A percentile compares a stretch with the other conserved stretches of the same genome.
These are phyloP conservation scores for Microcebus jonahi DNA, from an alignment of 2,113 vertebrate species.

Conservation along the genomic window DNA sequence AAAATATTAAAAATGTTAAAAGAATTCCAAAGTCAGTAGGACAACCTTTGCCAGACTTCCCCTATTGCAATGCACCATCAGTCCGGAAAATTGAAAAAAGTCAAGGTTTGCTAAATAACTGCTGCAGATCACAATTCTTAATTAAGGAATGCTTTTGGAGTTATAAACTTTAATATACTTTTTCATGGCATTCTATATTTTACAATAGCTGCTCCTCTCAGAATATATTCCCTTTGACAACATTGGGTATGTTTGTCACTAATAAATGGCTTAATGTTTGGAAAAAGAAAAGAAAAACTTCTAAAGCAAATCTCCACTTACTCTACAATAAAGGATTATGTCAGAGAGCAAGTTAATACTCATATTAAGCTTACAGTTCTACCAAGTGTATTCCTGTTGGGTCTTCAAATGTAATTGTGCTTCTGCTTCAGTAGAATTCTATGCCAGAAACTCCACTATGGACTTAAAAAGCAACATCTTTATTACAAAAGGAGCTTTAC, in stretches of 20 bases:
- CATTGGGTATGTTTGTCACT: background rate
- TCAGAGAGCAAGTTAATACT: background rate
- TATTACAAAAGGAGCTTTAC: background rate
- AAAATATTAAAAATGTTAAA: constrained; percentile 40
- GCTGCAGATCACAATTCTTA: constrained; percentile 73
- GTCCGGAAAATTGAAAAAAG: constrained; percentile 82
- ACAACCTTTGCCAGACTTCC: constrained; percentile 50
- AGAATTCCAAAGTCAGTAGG: constrained; percentile 52
- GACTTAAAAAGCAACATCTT: background rate
- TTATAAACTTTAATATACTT: constrained; percentile 74
- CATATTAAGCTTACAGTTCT: background rate
- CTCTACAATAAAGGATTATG: background rate
- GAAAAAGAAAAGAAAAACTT: background rate
- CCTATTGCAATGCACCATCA: constrained; percentile 58
- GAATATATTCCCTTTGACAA: constrained; percentile 45
- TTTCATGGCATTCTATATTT: constrained; percentile 67
- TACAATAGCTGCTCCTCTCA: constrained; percentile 51
- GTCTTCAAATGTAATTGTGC: background rate
- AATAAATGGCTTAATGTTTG: constrained; percentile 11
- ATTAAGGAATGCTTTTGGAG: constrained; percentile 74
- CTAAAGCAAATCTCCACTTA: background rate
- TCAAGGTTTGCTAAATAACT: constrained; percentile 76
- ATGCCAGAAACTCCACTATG: background rate
- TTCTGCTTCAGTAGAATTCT: constrained; percentile 13
- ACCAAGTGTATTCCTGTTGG: background rate